Evolutionary conservation across 2,113 vertebrate species (phyloP).

Genomic region (Caloenas nicobarica): DNA sequence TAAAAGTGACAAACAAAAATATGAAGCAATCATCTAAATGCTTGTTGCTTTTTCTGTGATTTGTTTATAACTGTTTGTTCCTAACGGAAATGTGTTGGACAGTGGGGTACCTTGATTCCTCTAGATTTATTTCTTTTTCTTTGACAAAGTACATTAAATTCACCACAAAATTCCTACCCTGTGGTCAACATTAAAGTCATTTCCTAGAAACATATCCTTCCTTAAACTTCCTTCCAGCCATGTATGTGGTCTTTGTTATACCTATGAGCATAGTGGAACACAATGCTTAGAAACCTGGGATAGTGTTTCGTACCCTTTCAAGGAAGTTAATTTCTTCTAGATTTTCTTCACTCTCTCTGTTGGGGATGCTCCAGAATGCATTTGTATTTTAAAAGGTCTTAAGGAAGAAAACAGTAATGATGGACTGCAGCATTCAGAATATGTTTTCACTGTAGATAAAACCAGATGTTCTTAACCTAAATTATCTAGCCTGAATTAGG

Average conservation of each 20-base stretch:
- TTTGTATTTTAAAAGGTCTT: background rate
- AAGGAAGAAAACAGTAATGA: background rate
- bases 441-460: background rate
- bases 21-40: background rate
- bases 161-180: background rate
- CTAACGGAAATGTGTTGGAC: background rate
- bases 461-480: background rate
- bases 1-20: background rate
- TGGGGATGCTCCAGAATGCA: background rate
- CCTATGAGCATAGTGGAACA: background rate
- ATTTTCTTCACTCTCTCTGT: background rate
- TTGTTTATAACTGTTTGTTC: background rate
- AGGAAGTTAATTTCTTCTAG: background rate
- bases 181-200: background rate
- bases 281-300: background rate
- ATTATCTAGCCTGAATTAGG: background rate
- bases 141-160: background rate
- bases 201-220: background rate
- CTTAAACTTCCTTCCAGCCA: background rate
- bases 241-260: background rate
- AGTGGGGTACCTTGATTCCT: background rate
- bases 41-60: background rate
- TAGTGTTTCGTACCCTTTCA: background rate
- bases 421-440: background rate
- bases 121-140: background rate